Base-by-base conservation (phyloP, 2,888 invertebrate genomes). In the Cordilura impudica region DNA sequence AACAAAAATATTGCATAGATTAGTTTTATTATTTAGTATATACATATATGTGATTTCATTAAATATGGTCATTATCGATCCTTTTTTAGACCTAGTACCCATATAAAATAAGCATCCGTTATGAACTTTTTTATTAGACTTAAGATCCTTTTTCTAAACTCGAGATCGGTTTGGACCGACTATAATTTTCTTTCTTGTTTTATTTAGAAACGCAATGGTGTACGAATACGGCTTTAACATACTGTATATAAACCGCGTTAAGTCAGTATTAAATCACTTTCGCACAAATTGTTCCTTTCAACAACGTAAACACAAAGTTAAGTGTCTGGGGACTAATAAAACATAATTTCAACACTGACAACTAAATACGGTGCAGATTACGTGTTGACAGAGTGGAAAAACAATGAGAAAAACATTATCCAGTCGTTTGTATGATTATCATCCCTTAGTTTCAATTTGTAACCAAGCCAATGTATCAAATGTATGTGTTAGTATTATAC, bases 291-390 rank as follows among this genome's bases (percentile, higher is more conserved):
- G 81, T 82, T 78, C 66, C 76, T 82, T 78, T 63, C 77, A 29
- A 69, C 54, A 10, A n/a, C 16, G 81, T 81, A 82, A 82, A 83
- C 67, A 76, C 43, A 78, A 81, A 81, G 80, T 81, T 81, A 83
- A 81, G 84, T 84, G 85, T 85, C 86, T 78, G 82, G 87, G 87
- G 87, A 87, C 83, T 84, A 85, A 86, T 87, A 87, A 87, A 87
- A 86, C 86, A 87, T 86, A 87, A 43, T 26, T 86, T 84, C 83
- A 84, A 81, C 82, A 83, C 86, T 86, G 85, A 84, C 85, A 86
- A 81, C 83, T 74, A 80, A 81, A 82, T 82, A 82, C 82, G 83
- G 56, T 35, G 45, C 31, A 71, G 45, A 54, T 61, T 65, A 72
- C 45, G 65, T 70, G 70, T 78, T 70, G 75, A 66, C 65, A 66